phyloP scores from a whole-genome alignment of 1,140 invertebrate species.

The Drosophila orosa region DNA sequence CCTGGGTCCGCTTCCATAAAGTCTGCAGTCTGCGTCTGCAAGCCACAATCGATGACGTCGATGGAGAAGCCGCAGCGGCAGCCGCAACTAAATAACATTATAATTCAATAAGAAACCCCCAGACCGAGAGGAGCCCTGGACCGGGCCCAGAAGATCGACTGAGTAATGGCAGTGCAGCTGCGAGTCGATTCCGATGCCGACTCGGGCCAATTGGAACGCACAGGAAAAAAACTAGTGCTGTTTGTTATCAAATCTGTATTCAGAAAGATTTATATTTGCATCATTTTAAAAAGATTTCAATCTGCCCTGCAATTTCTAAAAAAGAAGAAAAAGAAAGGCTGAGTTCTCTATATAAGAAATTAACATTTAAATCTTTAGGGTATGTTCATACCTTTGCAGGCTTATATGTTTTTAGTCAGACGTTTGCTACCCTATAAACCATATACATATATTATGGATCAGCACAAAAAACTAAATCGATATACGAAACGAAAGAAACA shows the following conservation, averaged over 20 bases:
- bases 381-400: too few species aligned
- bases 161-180: slow-evolving; percentile 58
- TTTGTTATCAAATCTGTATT: background rate
- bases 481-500: too few species aligned
- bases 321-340: too few species aligned
- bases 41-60: slow-evolving; percentile 57
- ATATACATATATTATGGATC: too few species aligned
- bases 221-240: background rate
- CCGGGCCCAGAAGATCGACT: slow-evolving; percentile 13
- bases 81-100: slow-evolving; percentile 66
- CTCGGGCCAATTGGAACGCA: slow-evolving; percentile 3
- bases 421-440: too few species aligned
- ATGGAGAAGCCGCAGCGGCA: slow-evolving; percentile 26
- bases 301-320: too few species aligned
- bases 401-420: too few species aligned
- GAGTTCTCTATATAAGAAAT: too few species aligned
- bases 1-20: slow-evolving; percentile 21
- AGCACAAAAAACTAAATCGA: too few species aligned
- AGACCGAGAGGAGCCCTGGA: slow-evolving; percentile 36
- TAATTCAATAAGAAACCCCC: slow-evolving; percentile 73
- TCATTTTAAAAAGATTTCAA: too few species aligned
- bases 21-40: slow-evolving; percentile 44
- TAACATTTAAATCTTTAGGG: too few species aligned
- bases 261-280: background rate
- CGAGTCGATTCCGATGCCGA: slow-evolving; percentile 13